phyloP scores from a whole-genome alignment of 2,888 invertebrate genomes.

The Prenolepis imparis region DNA sequence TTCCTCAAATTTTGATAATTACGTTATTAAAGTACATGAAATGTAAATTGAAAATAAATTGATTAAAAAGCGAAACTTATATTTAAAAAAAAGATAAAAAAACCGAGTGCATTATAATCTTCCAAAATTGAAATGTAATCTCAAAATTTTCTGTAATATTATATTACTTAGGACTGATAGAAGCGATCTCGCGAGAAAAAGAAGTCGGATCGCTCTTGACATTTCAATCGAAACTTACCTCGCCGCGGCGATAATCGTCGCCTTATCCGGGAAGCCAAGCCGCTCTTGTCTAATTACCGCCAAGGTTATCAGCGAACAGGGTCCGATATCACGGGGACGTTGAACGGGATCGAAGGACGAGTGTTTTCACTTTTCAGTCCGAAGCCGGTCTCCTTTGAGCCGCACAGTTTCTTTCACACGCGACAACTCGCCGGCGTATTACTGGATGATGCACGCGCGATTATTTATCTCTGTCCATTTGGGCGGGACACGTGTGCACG shows the following conservation, averaged over 20 bases:
- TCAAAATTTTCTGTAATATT: background rate
- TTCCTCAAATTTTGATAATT: background rate
- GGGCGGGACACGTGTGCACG: conserved; percentile 48
- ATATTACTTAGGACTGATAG: background rate
- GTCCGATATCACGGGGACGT: background rate
- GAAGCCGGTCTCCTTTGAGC: conserved; percentile 47
- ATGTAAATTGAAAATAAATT: background rate
- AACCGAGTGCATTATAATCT: background rate
- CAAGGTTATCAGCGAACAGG: conserved; percentile 18
- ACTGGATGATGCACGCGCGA: background rate
- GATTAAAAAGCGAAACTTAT: background rate
- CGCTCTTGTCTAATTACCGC: conserved; percentile 23
- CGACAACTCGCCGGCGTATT: conserved; percentile 11
- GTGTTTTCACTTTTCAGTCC: conserved; percentile 74
- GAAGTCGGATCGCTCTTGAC: conserved; percentile 74
- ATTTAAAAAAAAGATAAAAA: background rate
- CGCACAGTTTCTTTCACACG: conserved; percentile 57
- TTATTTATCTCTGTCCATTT: conserved; percentile 1
- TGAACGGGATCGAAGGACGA: conserved; percentile 56
- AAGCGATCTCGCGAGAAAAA: conserved; percentile 53
- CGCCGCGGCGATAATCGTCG: conserved; percentile 41
- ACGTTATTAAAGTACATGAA: background rate
- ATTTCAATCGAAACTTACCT: conserved; percentile 69
- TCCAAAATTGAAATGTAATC: background rate
- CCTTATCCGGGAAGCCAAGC: conserved; percentile 30